These are phyloP conservation scores for Synanceia verrucosa DNA, from an alignment of 2,797 vertebrate genomes.

Conservation along the genomic window DNA sequence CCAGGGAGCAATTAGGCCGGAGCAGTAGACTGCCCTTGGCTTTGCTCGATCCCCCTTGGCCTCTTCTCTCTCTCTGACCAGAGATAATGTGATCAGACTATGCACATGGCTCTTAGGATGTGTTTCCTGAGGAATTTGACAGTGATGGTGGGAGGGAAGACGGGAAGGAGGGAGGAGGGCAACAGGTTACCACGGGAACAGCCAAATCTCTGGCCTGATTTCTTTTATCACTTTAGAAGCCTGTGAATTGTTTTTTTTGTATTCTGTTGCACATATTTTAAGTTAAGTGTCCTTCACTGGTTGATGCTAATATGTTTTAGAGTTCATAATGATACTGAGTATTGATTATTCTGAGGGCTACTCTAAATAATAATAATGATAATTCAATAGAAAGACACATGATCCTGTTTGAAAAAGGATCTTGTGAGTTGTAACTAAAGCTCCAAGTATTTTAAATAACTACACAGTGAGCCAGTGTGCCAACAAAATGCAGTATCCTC, in stretches of 20 bases:
- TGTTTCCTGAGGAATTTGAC: constrained; percentile 83
- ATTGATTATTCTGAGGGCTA: neutral
- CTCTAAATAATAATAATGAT: neutral
- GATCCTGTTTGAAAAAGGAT: neutral
- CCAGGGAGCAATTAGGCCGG: constrained; percentile 74
- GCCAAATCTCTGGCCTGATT: constrained; percentile 61
- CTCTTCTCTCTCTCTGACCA: constrained; percentile 75
- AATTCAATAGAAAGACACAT: neutral
- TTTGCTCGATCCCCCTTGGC: constrained; percentile 69
- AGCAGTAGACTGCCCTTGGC: constrained; percentile 77
- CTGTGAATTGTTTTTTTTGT: constrained; percentile 8
- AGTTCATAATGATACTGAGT: neutral
- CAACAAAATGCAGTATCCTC: constrained; percentile 20
- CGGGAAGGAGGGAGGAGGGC: constrained; percentile 35
- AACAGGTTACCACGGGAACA: constrained; percentile 69
- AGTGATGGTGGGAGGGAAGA: constrained; percentile 69
- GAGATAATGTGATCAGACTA: constrained; percentile 81
- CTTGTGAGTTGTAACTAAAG: neutral
- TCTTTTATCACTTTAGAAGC: constrained; percentile 45
- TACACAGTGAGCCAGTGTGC: neutral
- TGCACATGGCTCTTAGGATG: constrained; percentile 80
- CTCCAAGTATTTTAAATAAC: neutral
- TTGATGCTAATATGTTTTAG: neutral
- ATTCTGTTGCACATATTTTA: neutral
- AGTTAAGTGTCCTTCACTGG: neutral